Percentiles rank a stretch among this genome's conserved stretches.
Conservation (phyloP, 2,113 vertebrate genomes). For the Centrocercus urophasianus region DNA sequence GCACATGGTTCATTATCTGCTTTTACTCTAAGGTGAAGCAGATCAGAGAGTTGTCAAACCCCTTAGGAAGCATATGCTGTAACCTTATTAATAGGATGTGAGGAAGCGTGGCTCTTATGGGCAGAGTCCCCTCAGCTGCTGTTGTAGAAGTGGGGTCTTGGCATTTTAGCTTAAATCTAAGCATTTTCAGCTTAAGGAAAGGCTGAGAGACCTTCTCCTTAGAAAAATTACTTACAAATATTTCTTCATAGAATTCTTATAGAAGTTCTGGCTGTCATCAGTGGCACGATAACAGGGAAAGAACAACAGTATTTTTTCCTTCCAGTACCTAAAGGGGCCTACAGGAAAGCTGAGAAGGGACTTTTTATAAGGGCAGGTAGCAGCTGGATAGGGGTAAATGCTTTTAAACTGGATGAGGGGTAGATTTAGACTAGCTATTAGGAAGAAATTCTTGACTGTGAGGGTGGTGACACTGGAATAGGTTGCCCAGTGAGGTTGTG, state of each 20-base stretch:
- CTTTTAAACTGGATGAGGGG: too few species aligned
- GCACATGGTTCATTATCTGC: neutral
- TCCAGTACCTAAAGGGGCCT: too few species aligned
- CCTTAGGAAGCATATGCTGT: neutral
- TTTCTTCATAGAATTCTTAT: neutral
- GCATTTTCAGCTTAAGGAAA: neutral
- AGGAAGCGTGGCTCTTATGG: neutral
- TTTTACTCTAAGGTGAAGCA: neutral
- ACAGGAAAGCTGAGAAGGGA: too few species aligned
- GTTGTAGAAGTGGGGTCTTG: neutral
- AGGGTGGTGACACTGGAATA: too few species aligned
- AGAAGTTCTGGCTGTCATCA: neutral
- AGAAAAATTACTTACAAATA: slow-evolving; percentile 5
- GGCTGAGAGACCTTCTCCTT: neutral
- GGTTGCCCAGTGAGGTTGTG: too few species aligned
- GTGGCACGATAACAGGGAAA: neutral
- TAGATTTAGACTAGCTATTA: too few species aligned
- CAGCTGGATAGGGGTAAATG: too few species aligned
- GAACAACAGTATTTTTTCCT: neutral
- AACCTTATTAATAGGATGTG: neutral
- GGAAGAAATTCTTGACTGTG: too few species aligned
- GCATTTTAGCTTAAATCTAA: too few species aligned
- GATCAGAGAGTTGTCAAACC: neutral
- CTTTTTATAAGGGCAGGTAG: too few species aligned
- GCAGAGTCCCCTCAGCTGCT: neutral